Conservation (phyloP, 1,140 invertebrate species). For the Popillia japonica region DNA sequence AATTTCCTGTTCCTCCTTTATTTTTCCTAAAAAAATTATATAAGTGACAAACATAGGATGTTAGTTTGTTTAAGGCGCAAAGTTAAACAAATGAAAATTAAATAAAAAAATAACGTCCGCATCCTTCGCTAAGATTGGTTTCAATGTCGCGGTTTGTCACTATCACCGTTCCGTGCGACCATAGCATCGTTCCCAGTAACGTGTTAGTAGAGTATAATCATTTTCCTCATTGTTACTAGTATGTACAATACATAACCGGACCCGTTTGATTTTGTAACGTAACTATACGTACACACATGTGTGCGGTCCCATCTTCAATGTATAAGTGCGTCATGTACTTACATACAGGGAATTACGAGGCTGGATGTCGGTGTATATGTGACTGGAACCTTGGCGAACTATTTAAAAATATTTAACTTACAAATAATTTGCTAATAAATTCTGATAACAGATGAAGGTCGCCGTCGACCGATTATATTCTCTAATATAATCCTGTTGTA, state of each 20-base stretch:
- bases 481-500: neutral
- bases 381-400: conserved; percentile 22
- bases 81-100: neutral
- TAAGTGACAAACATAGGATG: neutral
- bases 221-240: conserved; percentile 21
- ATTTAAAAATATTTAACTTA: conserved; percentile 35
- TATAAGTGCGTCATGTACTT: neutral
- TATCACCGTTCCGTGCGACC: conserved; percentile 9
- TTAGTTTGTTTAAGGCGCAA: neutral
- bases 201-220: conserved; percentile 15
- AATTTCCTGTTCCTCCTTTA: neutral
- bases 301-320: neutral
- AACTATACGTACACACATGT: neutral
- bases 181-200: conserved; percentile 19
- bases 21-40: neutral
- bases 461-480: conserved; percentile 17
- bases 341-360: neutral
- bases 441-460: conserved; percentile 34
- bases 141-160: conserved; percentile 25
- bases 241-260: conserved; percentile 1
- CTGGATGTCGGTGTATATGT: neutral
- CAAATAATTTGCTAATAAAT: conserved; percentile 35
- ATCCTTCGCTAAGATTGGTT: neutral
- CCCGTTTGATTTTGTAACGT: conserved; percentile 18
- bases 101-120: conserved; percentile 23